Conservation (phyloP, 2,797 vertebrate genomes). For the Protosalanx chinensis region DNA sequence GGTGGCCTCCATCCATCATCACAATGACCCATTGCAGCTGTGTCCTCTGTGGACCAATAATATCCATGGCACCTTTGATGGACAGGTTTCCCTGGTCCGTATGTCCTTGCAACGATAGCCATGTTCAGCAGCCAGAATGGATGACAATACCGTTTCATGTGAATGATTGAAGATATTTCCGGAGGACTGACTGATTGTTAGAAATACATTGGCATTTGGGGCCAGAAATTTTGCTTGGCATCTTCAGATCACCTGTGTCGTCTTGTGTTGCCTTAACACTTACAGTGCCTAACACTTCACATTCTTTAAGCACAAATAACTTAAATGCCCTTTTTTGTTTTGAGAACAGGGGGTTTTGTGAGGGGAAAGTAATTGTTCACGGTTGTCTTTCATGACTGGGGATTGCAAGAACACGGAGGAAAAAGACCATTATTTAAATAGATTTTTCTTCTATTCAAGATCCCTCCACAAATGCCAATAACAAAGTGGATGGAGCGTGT, state of each 20-base stretch:
- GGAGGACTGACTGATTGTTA: neutral
- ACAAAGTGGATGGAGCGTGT: neutral
- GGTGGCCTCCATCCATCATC: constrained; percentile 35
- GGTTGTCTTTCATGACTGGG: neutral
- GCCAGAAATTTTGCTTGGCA: neutral
- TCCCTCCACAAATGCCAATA: neutral
- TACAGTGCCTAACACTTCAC: too few species aligned
- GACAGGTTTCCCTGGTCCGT: constrained; percentile 35
- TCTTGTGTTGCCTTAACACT: neutral
- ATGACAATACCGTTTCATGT: constrained; percentile 8
- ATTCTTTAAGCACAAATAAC: neutral
- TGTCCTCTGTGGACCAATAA: constrained; percentile 41
- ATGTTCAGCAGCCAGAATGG: neutral
- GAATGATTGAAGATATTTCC: constrained; percentile 30
- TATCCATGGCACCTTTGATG: constrained; percentile 45
- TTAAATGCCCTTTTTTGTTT: neutral
- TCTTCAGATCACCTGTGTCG: neutral
- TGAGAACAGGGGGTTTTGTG: neutral
- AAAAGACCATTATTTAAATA: constrained; percentile 21
- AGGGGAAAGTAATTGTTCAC: neutral
- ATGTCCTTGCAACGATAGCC: neutral
- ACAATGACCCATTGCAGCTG: constrained; percentile 13
- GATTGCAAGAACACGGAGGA: constrained; percentile 1
- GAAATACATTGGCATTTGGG: constrained; percentile 9
- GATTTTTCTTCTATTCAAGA: neutral